Evolutionary conservation across 2,113 vertebrate species (phyloP).

Genomic region (Alethe castanea): DNA sequence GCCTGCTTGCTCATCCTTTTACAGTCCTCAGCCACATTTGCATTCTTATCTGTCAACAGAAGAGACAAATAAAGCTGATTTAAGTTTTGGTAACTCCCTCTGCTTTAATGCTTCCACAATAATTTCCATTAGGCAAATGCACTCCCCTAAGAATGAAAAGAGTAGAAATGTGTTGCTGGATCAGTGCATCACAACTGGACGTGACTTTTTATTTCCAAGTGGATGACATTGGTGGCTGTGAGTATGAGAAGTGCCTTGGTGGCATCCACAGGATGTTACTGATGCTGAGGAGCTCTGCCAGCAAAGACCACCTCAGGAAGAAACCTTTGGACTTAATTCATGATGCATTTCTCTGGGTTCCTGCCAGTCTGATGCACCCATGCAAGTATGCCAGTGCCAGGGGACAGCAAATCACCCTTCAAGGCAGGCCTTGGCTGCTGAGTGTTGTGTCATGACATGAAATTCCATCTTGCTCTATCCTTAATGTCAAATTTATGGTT

Average conservation of each 20-base stretch:
- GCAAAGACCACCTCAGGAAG: background rate
- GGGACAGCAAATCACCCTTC: background rate
- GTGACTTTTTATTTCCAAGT: background rate
- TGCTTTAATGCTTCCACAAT: background rate
- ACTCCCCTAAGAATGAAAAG: background rate
- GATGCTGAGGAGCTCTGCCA: background rate
- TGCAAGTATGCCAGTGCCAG: background rate
- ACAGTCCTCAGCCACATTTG: background rate
- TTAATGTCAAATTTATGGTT: background rate
- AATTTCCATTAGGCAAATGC: background rate
- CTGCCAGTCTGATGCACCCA: background rate
- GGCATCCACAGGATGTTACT: accelerated
- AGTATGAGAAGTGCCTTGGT: background rate
- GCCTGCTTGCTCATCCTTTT: background rate
- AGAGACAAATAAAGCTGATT: background rate
- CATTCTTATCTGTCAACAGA: background rate
- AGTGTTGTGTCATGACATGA: accelerated
- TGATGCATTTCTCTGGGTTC: background rate
- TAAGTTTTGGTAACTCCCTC: background rate
- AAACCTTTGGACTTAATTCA: background rate
- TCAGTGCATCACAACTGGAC: background rate
- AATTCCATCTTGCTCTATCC: background rate
- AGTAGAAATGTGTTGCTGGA: accelerated
- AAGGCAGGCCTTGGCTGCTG: background rate
- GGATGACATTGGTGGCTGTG: background rate